These are phyloP conservation scores for Cataglyphis hispanica DNA, from an alignment of 1,140 invertebrate genomes.

Conservation along the genomic window DNA sequence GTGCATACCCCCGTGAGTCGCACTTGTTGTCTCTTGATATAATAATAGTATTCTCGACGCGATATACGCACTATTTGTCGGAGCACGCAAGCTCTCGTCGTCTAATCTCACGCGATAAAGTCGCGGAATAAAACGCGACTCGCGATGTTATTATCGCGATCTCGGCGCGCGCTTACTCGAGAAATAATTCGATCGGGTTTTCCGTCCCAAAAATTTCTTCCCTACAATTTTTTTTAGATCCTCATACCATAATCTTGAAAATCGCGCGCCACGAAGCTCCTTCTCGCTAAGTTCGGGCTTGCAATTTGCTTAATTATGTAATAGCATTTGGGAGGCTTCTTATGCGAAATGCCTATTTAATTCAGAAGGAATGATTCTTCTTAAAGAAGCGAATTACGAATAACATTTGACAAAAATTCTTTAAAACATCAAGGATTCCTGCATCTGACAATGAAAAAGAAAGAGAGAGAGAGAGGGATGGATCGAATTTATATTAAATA, in stretches of 20 bases:
- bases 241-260: not conserved
- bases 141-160: not conserved
- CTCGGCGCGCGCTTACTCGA: not conserved
- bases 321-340: not conserved
- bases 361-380: not conserved
- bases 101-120: not conserved
- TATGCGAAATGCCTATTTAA: not conserved
- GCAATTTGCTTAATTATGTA: slow-evolving; percentile 17
- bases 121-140: not conserved
- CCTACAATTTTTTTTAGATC: no score
- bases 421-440: not conserved
- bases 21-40: slow-evolving; percentile 80
- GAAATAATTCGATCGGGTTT: no score
- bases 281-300: not conserved
- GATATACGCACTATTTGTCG: slow-evolving; percentile 61
- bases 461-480: not conserved
- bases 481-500: slow-evolving; percentile 25
- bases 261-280: not conserved
- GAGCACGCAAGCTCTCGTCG: slow-evolving; percentile 53
- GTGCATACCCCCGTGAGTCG: slow-evolving; percentile 62
- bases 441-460: not conserved
- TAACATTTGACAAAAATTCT: not conserved
- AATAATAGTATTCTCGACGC: slow-evolving; percentile 82
- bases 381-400: not conserved
- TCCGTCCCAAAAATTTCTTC: no score